phyloP scores from a whole-genome alignment of 1,140 invertebrate genomes.

The Aphaenogaster ashmeadi region DNA sequence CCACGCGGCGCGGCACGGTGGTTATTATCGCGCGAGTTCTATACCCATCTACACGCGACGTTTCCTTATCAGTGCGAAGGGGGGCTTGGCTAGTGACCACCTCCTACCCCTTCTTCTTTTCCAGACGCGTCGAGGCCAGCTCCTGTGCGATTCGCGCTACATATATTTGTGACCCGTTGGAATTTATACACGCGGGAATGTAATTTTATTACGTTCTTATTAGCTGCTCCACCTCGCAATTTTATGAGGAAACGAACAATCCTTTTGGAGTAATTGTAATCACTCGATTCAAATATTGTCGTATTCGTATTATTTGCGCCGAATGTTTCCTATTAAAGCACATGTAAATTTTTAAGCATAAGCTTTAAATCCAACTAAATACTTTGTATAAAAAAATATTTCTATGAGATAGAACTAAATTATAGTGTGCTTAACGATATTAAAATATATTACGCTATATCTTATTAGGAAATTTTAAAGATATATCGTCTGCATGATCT shows the following conservation, averaged over 20 bases:
- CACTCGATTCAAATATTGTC: background rate
- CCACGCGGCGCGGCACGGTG: constrained; percentile 18
- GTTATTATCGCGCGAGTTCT: constrained; percentile 52
- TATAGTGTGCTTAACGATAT: background rate
- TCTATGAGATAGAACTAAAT: background rate
- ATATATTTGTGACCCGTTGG: constrained; percentile 1
- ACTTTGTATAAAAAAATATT: background rate
- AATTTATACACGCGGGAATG: constrained; percentile 32
- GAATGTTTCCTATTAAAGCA: background rate
- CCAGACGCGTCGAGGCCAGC: constrained; percentile 1
- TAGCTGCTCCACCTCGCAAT: background rate
- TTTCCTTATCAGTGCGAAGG: constrained; percentile 57
- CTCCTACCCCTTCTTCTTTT: constrained; percentile 29
- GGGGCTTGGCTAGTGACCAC: constrained; percentile 41
- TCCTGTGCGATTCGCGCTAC: background rate
- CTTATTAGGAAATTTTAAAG: background rate
- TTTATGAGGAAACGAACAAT: background rate
- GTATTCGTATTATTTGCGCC: background rate
- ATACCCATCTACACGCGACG: constrained; percentile 21
- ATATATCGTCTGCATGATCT: background rate
- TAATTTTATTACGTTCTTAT: constrained; percentile 30
- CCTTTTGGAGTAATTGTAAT: background rate
- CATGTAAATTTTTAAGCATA: background rate
- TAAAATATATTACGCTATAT: background rate
- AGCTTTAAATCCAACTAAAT: background rate